phyloP scores from a whole-genome alignment of 2,113 vertebrate species.

The Stomatorhinus ivindoensis region DNA sequence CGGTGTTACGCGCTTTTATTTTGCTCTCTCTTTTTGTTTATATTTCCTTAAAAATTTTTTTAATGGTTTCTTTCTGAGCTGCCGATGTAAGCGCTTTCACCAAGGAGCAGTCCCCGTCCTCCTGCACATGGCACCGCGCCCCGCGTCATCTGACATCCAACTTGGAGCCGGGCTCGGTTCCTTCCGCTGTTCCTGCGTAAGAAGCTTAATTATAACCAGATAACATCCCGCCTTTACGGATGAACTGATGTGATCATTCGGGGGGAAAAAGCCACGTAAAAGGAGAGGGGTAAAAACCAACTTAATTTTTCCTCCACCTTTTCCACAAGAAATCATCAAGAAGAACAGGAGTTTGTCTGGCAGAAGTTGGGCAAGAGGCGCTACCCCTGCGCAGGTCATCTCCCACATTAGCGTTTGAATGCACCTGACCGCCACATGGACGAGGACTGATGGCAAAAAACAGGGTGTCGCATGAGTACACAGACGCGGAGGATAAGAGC shows the following conservation, averaged over 20 bases:
- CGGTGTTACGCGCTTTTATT: not conserved
- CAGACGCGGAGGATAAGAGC: slow-evolving; percentile 92
- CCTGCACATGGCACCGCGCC: not conserved
- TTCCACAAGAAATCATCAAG: not conserved
- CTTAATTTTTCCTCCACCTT: slow-evolving; percentile 2
- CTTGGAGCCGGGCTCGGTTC: slow-evolving; percentile 1
- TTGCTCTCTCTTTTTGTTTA: not conserved
- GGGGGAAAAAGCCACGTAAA: slow-evolving; percentile 20
- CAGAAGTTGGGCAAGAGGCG: not conserved
- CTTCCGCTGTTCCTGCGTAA: slow-evolving; percentile 28
- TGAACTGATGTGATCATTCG: slow-evolving; percentile 24
- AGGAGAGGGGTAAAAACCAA: not conserved
- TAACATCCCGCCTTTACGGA: slow-evolving; percentile 26
- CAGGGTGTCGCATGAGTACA: slow-evolving; percentile 82
- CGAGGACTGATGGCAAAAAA: slow-evolving; percentile 76
- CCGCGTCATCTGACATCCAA: not conserved
- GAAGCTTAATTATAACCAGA: slow-evolving; percentile 24
- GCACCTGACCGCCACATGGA: not conserved
- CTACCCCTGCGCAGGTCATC: slow-evolving; percentile 11
- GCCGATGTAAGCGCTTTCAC: not conserved
- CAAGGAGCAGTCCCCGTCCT: not conserved
- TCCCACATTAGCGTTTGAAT: not conserved
- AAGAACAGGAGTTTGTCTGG: not conserved
- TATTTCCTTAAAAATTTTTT: not conserved
- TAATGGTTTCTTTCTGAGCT: not conserved